Conservation (phyloP, 2,113 vertebrate species). For the Prionailurus viverrinus region DNA sequence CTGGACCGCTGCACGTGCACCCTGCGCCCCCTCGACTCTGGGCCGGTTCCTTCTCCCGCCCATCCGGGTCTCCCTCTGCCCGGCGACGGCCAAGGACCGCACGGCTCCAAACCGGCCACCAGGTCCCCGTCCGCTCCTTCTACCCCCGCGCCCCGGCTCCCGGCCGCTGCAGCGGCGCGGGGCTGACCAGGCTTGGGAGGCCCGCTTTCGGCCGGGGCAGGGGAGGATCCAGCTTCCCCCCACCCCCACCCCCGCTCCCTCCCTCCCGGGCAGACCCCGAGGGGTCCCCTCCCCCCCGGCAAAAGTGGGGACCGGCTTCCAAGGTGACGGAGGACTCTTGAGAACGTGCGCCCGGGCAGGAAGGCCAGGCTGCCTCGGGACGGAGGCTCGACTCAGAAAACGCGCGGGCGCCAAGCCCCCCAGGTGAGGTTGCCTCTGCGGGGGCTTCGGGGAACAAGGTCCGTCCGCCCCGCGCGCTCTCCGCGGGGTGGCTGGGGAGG, state of each 20-base stretch:
- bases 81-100: neutral
- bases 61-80: neutral
- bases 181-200: neutral
- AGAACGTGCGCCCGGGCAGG: neutral
- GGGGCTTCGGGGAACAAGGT: neutral
- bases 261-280: neutral
- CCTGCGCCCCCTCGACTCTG: neutral
- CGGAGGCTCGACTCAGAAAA: neutral
- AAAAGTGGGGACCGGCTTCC: neutral
- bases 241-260: neutral
- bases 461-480: neutral
- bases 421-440: conserved; percentile 40
- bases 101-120: neutral
- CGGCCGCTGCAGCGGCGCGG: neutral
- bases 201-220: neutral
- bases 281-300: neutral
- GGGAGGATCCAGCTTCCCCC: neutral
- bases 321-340: neutral
- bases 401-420: neutral
- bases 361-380: neutral
- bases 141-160: neutral
- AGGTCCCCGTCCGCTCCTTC: neutral
- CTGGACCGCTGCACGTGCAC: neutral
- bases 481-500: neutral
- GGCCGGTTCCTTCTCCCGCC: neutral